phyloP scores from a whole-genome alignment of 2,797 vertebrate species.

The Sarcophilus harrisii region DNA sequence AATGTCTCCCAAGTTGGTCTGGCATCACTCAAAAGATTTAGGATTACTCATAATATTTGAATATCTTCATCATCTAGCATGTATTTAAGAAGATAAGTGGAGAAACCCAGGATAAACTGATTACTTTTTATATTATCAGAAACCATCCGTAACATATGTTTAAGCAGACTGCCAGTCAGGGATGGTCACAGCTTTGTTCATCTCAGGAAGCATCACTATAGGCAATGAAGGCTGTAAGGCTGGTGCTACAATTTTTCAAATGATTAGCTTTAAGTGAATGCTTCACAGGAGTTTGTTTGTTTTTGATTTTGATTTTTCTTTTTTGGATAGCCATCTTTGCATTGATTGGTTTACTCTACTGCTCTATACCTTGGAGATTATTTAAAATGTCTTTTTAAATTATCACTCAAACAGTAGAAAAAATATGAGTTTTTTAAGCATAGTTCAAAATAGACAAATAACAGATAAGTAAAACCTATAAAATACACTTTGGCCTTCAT shows the following conservation, averaged over 20 bases:
- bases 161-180: background rate
- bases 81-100: constrained; percentile 43
- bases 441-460: constrained; percentile 3
- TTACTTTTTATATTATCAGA: constrained; percentile 25
- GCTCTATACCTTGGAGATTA: constrained; percentile 11
- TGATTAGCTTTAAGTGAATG: background rate
- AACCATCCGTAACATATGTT: constrained; percentile 6
- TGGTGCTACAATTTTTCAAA: background rate
- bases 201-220: background rate
- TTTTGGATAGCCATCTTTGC: background rate
- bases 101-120: background rate
- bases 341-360: background rate
- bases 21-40: constrained; percentile 37
- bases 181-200: background rate
- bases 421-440: constrained; percentile 18
- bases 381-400: constrained; percentile 3
- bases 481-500: constrained; percentile 33
- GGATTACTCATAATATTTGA: background rate
- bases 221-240: background rate
- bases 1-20: constrained; percentile 9
- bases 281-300: background rate
- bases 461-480: constrained; percentile 12
- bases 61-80: background rate
- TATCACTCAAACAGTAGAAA: constrained; percentile 15
- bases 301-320: background rate